phyloP scores from a whole-genome alignment of 2,113 vertebrate species.

The Rutilus rutilus region DNA sequence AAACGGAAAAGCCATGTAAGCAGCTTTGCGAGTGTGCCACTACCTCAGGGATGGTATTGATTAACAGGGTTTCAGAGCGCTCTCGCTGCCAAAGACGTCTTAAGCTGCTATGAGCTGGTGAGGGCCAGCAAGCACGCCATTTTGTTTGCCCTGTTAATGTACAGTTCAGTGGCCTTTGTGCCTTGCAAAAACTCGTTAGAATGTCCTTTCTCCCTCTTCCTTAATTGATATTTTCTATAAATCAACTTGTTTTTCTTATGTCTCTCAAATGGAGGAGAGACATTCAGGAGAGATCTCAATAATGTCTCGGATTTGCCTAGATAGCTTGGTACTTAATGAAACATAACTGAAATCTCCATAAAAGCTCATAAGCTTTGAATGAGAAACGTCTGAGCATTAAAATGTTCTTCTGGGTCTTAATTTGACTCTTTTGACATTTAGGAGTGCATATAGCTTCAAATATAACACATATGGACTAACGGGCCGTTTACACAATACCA shows the following conservation, averaged over 20 bases:
- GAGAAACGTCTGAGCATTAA: not conserved
- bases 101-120: conserved; percentile 43
- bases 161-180: not conserved
- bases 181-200: conserved; percentile 2
- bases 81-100: conserved; percentile 28
- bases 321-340: not conserved
- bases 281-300: too few relatives aligned
- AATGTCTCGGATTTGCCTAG: too few relatives aligned
- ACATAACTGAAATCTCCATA: not conserved
- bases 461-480: not conserved
- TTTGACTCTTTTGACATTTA: not conserved
- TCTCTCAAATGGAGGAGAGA: not conserved
- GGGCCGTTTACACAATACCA: too few relatives aligned
- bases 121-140: conserved; percentile 26
- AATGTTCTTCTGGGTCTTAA: not conserved
- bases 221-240: not conserved
- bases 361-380: not conserved
- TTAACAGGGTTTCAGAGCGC: conserved; percentile 62
- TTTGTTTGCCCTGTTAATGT: conserved; percentile 23
- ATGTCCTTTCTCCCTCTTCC: not conserved
- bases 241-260: not conserved
- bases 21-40: conserved; percentile 62
- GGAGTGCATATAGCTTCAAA: not conserved
- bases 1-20: conserved; percentile 70
- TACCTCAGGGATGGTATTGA: conserved; percentile 73